These are phyloP conservation scores for Homarus americanus DNA, from an alignment of 1,140 invertebrate genomes.

Conservation along the genomic window DNA sequence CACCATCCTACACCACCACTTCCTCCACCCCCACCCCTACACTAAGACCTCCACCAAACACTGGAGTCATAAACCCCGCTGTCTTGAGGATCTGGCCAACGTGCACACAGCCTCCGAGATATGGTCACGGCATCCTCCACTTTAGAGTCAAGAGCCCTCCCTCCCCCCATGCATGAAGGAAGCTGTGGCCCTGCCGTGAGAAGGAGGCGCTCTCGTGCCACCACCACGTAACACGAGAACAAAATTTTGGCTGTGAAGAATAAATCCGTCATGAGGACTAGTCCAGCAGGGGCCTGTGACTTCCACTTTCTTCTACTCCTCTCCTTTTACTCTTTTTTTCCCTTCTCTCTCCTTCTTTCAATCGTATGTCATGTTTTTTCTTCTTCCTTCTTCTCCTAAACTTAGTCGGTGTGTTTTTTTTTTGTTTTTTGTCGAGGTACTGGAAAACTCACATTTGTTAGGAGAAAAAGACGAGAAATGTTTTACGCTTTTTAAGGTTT, in stretches of 20 bases:
- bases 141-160: slow-evolving; percentile 49
- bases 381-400: background rate
- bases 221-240: slow-evolving; percentile 1
- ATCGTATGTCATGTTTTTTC: background rate
- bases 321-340: background rate
- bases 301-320: background rate
- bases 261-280: slow-evolving; percentile 24
- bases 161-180: background rate
- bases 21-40: background rate
- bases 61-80: background rate
- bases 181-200: background rate
- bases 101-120: slow-evolving; percentile 15
- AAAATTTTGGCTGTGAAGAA: slow-evolving; percentile 8
- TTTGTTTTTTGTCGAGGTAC: too few species aligned
- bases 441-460: too few species aligned
- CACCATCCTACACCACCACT: background rate
- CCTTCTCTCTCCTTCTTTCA: background rate
- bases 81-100: slow-evolving; percentile 24
- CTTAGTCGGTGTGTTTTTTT: too few species aligned
- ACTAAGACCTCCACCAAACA: background rate
- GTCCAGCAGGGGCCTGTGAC: background rate
- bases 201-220: slow-evolving; percentile 20
- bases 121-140: slow-evolving; percentile 51
- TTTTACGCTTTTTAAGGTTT: too few species aligned
- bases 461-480: too few species aligned